Percentiles rank a stretch among this genome's conserved stretches.
Evolutionary conservation across 2,797 vertebrate genomes (phyloP).

Genomic region (Urosaurus nigricauda): DNA sequence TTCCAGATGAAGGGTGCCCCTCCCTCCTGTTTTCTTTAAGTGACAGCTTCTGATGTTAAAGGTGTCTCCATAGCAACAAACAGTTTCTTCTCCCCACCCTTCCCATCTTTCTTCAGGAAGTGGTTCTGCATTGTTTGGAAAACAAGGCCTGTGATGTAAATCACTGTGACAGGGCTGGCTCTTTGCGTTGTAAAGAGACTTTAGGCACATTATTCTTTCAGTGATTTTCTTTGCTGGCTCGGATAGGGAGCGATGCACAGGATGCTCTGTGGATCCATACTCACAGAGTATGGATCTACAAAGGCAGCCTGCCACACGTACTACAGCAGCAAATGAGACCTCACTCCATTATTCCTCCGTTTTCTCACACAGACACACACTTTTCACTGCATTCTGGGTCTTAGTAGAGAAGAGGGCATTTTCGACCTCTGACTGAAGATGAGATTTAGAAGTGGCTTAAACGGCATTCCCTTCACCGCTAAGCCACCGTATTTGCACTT

Average conservation of each 20-base stretch:
- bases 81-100: constrained; percentile 49
- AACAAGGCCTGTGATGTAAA: constrained; percentile 97
- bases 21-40: constrained; percentile 43
- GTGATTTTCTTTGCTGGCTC: constrained; percentile 32
- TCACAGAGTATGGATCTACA: constrained; percentile 16
- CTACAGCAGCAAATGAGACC: constrained; percentile 22
- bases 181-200: constrained; percentile 78
- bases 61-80: constrained; percentile 14
- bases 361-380: not conserved
- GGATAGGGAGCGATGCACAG: constrained; percentile 9
- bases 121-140: constrained; percentile 95
- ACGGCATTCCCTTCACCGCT: too few relatives aligned
- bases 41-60: constrained; percentile 48
- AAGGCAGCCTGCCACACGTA: not conserved
- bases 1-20: not conserved
- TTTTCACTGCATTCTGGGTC: not conserved
- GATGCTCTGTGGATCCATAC: constrained; percentile 12
- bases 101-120: constrained; percentile 76
- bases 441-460: not conserved
- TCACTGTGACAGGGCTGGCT: constrained; percentile 96
- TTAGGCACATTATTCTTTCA: constrained; percentile 42
- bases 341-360: not conserved
- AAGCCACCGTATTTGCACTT: not conserved
- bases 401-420: not conserved
- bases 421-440: not conserved